Conservation (phyloP, 2,113 vertebrate species). For the Malurus cyaneus region DNA sequence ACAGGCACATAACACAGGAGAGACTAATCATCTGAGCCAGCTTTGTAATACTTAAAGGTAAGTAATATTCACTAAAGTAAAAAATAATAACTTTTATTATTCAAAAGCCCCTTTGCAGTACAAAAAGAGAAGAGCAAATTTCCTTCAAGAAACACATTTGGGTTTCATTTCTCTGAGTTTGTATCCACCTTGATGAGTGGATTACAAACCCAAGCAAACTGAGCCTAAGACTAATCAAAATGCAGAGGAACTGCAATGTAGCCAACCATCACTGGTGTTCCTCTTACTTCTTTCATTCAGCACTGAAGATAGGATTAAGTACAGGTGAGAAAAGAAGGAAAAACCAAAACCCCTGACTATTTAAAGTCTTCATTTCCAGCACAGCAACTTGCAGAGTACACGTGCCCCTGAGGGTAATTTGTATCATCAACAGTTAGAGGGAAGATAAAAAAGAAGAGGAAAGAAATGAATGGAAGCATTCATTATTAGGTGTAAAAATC, state of each 20-base stretch:
- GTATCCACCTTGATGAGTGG: neutral
- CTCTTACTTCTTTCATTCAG: constrained; percentile 27
- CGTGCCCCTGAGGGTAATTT: neutral
- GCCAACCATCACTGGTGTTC: neutral
- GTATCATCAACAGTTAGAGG: neutral
- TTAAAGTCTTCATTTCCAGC: constrained; percentile 32
- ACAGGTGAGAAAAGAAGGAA: constrained; percentile 5
- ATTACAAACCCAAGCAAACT: constrained; percentile 22
- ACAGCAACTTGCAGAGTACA: neutral
- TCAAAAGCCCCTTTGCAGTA: neutral
- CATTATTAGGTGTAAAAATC: neutral
- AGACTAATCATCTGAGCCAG: neutral
- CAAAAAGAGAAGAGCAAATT: neutral
- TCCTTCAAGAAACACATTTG: neutral
- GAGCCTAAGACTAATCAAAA: constrained; percentile 31
- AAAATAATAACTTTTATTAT: neutral
- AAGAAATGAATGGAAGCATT: neutral
- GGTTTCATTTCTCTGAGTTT: neutral
- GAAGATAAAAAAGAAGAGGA: neutral
- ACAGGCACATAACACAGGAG: neutral
- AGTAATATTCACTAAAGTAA: neutral
- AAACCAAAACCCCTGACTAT: neutral
- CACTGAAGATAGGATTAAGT: constrained; percentile 15
- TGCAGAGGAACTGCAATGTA: neutral
- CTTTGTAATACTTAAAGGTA: neutral